A percentile compares a stretch with the other conserved stretches of the same genome.
Evolutionary conservation across 2,797 vertebrate species (phyloP).

Genomic region (Natrix natrix): DNA sequence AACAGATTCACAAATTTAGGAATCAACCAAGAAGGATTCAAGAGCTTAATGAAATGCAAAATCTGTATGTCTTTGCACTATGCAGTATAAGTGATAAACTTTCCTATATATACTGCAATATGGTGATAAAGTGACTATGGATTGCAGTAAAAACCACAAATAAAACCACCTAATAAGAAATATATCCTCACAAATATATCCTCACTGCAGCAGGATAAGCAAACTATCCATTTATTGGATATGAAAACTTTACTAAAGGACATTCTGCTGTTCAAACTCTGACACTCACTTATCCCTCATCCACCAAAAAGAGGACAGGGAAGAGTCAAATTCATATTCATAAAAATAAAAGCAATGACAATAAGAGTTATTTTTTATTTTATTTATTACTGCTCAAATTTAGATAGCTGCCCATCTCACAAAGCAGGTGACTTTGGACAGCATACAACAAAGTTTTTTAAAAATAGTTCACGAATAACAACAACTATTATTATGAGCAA

Average conservation of each 20-base stretch:
- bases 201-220: constrained; percentile 11
- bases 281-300: neutral
- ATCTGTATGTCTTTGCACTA: neutral
- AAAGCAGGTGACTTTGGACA: too few species aligned
- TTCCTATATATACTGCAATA: neutral
- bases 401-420: too few species aligned
- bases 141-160: neutral
- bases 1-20: neutral
- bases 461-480: too few species aligned
- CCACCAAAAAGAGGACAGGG: neutral
- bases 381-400: too few species aligned
- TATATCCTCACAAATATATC: neutral
- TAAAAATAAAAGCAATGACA: neutral
- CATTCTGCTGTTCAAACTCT: neutral
- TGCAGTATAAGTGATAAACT: neutral
- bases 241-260: constrained; percentile 9
- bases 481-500: too few species aligned
- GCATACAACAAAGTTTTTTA: too few species aligned
- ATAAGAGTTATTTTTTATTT: too few species aligned
- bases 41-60: constrained; percentile 4
- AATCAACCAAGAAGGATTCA: neutral
- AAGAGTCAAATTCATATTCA: neutral
- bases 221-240: neutral
- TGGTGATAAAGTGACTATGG: neutral
- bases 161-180: neutral